These are phyloP conservation scores for Hanleya hanleyi DNA, from an alignment of 2,888 invertebrate genomes.

Conservation along the genomic window DNA sequence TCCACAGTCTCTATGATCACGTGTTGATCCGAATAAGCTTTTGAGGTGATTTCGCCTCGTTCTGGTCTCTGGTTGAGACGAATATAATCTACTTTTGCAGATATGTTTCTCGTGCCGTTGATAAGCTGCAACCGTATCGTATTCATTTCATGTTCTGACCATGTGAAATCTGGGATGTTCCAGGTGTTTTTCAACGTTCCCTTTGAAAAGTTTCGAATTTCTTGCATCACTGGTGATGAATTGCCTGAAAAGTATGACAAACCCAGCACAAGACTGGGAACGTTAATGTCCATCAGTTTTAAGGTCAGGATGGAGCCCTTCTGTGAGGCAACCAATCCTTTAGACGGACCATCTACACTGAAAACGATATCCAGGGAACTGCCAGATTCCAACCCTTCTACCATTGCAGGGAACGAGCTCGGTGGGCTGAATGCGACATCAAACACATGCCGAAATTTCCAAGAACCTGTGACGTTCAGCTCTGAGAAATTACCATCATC, in stretches of 20 bases:
- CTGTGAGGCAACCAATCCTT: constrained; percentile 50
- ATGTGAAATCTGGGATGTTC: constrained; percentile 49
- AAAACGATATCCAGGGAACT: constrained; percentile 37
- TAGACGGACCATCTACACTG: constrained; percentile 45
- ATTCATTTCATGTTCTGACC: constrained; percentile 47
- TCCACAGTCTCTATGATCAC: constrained; percentile 47
- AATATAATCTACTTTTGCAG: constrained; percentile 36
- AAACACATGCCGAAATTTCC: not conserved
- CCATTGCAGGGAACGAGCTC: not conserved
- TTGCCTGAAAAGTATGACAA: constrained; percentile 39
- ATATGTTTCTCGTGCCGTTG: constrained; percentile 23
- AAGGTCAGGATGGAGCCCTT: constrained; percentile 49
- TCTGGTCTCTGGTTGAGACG: constrained; percentile 46
- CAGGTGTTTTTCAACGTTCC: constrained; percentile 33
- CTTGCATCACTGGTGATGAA: constrained; percentile 15
- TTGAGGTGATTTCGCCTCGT: constrained; percentile 39
- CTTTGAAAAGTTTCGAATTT: constrained; percentile 27
- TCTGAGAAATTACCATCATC: not conserved
- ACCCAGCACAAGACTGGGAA: constrained; percentile 24
- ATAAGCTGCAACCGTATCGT: constrained; percentile 36
- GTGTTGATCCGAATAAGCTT: constrained; percentile 43
- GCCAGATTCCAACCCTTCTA: not conserved
- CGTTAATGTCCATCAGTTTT: constrained; percentile 34
- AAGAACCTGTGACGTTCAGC: not conserved
- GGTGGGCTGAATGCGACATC: not conserved